Evolutionary conservation across 2,888 invertebrate species (phyloP), one percentile per base, ranked within the genome.

Genomic region (Melinopterus prodromus): DNA sequence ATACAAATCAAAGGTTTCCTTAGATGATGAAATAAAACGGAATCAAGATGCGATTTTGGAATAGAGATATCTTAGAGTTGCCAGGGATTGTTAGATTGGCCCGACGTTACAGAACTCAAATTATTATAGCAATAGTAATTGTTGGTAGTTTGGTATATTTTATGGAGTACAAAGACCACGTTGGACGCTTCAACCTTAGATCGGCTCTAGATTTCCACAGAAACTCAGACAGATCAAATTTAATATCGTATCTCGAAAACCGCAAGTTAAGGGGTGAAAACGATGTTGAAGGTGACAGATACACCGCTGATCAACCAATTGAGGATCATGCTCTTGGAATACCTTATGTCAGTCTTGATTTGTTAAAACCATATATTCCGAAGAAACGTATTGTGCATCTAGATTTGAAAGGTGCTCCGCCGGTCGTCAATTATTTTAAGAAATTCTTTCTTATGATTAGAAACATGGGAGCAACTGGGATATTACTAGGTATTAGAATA

Each of bases 361-460:
- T 87, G 26, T 87, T 87, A 78, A 87, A 88, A 82, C 90, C 90
- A 0, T 91, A 91, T 84, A 85, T 91, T 53, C 91, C 91, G 0
- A 87, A 89, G 9, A 90, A 91, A 72, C 89, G 93, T 69, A 87
- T 96, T 74, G 93, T 96, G 16, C 95, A 96, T 88, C 90, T 95
- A 80, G 95, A 96, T 88, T 88, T 96, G 70, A 96, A 96, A 88
- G 95, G 95, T 37, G 95, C 95, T 2, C 94, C 95, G 26, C 94
- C 94, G 12, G 92, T 92, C 87, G 87, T 94, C 6, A 86, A 88
- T 12, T 94, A 92, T 86, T 89, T 93, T 35, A 91, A 92, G 86
- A 90, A 91, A 84, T 84, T 93, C 26, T 89, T 93, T 82, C 91
- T 92, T 16, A 87, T 93, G 79, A 86, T 93, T 6, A 92, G 91